phyloP scores from a whole-genome alignment of 1,140 invertebrate species.

The Trinorchestia longiramus region DNA sequence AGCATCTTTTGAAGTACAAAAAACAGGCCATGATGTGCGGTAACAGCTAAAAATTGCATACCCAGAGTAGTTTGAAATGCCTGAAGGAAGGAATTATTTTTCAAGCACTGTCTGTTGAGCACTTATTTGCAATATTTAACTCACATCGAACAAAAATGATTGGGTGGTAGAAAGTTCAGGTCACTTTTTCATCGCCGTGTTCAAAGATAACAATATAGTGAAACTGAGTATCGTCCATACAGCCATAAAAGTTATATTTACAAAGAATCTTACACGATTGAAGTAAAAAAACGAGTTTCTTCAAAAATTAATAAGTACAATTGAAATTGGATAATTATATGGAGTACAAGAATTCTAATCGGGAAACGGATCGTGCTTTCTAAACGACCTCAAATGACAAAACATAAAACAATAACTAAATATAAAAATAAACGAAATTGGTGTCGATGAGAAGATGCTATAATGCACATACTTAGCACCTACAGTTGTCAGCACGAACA shows the following conservation, averaged over 20 bases:
- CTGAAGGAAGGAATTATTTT: neutral
- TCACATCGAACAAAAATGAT: neutral
- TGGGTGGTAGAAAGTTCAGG: no score
- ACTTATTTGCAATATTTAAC: neutral
- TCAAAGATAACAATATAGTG: no score
- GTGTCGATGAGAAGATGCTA: neutral
- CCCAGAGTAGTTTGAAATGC: neutral
- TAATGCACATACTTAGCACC: neutral
- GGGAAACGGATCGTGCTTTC: neutral
- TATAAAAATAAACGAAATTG: no score
- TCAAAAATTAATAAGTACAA: neutral
- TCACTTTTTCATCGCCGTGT: no score
- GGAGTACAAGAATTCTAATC: neutral
- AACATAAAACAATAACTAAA: neutral
- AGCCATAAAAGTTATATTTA: neutral
- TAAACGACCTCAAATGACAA: neutral
- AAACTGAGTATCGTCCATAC: no score
- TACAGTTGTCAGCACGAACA: neutral
- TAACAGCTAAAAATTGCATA: neutral
- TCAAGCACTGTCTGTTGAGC: neutral
- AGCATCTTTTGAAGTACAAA: neutral
- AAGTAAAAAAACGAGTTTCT: neutral
- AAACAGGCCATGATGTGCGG: neutral
- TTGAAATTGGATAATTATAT: neutral
- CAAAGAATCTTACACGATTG: neutral